Base-by-base conservation (phyloP, 2,113 vertebrate species). In the Sciurus niger region DNA sequence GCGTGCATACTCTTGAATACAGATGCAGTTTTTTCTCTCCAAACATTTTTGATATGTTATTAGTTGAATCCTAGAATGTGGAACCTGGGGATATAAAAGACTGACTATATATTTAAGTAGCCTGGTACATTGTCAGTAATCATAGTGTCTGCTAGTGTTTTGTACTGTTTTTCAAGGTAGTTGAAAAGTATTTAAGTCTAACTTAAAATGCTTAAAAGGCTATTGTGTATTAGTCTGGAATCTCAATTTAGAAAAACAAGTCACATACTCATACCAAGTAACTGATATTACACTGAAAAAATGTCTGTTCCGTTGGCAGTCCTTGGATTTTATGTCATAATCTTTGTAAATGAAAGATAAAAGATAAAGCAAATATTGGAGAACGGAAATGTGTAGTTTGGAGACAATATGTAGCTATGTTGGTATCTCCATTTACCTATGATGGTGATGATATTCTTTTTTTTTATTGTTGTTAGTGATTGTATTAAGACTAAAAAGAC, bases 181-280 rank as follows among this genome's bases (percentile, higher is more conserved):
- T 20, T 84, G n/a, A 84, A 87, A 88, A 51, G 46, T 96, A 92
- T 83, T 94, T 92, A 92, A 53, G 60, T 76, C 48, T 86, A 40
- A n/a, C 28, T 88, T 58, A 55, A 40, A 40, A 7, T 78, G 12
- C 30, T 84, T 84, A 78, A 0, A 30, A 25, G n/a, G 8, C 25
- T 78, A 84, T 90, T 96, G 65, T 65, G 12, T 43, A 8, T 83
- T 92, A 77, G 12, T 16, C 22, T 94, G 3, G 51, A 77, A 94
- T 70, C 43, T 37, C n/a, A 17, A 0, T 12, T 40, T 77, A 88
- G 73, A 67, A 86, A 77, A 86, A 40, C 65, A 79, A 84, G 24
- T 34, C n/a, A 16, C 51, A 53, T 34, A 30, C 25, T 94, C n/a
- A 25, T 28, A 72, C 30, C 55, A 84, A 65, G 17, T 95, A 80